Evolutionary conservation across 2,888 invertebrate species (phyloP).

Genomic region (Leptopilina drosophilae): DNA sequence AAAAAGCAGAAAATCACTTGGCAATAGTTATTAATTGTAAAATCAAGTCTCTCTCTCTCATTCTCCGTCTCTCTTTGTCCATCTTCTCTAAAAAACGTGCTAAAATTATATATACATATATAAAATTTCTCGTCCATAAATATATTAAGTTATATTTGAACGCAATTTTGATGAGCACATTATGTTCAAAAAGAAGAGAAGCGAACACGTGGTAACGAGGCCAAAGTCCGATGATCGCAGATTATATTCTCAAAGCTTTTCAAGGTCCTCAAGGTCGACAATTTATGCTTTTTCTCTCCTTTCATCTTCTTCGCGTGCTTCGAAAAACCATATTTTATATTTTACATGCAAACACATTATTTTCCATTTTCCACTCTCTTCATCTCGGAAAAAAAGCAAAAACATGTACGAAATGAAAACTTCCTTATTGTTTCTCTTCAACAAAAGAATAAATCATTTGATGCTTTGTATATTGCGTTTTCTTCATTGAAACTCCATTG

Average conservation of each 20-base stretch:
- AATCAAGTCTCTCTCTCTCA: neutral
- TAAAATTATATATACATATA: neutral
- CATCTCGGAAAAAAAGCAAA: too few relatives aligned
- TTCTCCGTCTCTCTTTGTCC: neutral
- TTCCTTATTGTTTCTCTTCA: conserved; percentile 41
- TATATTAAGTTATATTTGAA: conserved; percentile 14
- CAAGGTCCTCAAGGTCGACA: conserved; percentile 65
- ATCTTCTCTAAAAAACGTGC: conserved; percentile 3
- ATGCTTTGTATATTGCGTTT: neutral
- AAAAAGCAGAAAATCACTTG: neutral
- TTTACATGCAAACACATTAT: conserved; percentile 46
- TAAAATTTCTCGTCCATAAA: conserved; percentile 1
- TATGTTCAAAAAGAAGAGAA: conserved; percentile 34
- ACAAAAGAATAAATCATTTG: conserved; percentile 2
- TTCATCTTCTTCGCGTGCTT: conserved; percentile 48
- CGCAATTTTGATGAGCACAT: conserved; percentile 13
- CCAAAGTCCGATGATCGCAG: conserved; percentile 56
- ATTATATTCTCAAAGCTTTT: conserved; percentile 53
- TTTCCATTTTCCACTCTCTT: conserved; percentile 28
- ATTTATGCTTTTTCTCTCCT: conserved; percentile 43
- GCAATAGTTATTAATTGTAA: conserved; percentile 10
- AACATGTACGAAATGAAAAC: conserved; percentile 38
- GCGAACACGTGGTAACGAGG: conserved; percentile 56
- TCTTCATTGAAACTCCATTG: neutral
- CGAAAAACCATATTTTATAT: conserved; percentile 42